phyloP scores from a whole-genome alignment of 2,888 invertebrate species.

The Deilephila elpenor region DNA sequence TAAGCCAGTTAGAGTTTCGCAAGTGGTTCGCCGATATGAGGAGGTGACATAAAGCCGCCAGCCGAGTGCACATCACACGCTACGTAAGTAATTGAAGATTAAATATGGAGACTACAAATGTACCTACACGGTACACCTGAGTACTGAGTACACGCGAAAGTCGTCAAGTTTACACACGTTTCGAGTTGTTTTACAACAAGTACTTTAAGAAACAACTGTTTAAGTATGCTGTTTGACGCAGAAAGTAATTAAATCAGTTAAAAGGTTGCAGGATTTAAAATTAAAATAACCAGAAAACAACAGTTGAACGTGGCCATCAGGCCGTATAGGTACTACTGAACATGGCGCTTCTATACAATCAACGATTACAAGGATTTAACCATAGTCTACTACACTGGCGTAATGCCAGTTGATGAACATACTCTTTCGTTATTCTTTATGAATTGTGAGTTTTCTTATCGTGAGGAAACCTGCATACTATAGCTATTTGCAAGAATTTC shows the following conservation, averaged over 20 bases:
- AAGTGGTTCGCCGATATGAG: not conserved
- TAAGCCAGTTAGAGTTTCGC: not conserved
- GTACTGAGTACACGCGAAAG: not conserved
- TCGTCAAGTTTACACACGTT: not conserved
- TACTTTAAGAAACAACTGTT: not conserved
- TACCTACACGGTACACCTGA: not conserved
- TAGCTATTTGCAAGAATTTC: too few relatives aligned
- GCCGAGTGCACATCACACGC: not conserved
- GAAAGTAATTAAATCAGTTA: not conserved
- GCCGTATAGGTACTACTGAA: too few relatives aligned
- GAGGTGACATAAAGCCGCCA: conserved; percentile 3
- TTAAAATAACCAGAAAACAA: not conserved
- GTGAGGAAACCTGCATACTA: too few relatives aligned
- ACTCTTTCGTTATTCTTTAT: too few relatives aligned
- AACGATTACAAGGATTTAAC: too few relatives aligned
- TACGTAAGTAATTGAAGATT: conserved; percentile 18
- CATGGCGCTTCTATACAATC: too few relatives aligned
- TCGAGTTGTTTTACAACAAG: not conserved
- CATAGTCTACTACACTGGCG: too few relatives aligned
- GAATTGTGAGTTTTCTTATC: too few relatives aligned
- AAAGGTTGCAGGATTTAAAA: not conserved
- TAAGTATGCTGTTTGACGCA: not conserved
- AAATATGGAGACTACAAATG: conserved; percentile 7
- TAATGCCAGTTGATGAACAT: too few relatives aligned
- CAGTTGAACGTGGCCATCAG: too few relatives aligned